Conservation (phyloP, 2,113 vertebrate genomes). For the Isichthys henryi region DNA sequence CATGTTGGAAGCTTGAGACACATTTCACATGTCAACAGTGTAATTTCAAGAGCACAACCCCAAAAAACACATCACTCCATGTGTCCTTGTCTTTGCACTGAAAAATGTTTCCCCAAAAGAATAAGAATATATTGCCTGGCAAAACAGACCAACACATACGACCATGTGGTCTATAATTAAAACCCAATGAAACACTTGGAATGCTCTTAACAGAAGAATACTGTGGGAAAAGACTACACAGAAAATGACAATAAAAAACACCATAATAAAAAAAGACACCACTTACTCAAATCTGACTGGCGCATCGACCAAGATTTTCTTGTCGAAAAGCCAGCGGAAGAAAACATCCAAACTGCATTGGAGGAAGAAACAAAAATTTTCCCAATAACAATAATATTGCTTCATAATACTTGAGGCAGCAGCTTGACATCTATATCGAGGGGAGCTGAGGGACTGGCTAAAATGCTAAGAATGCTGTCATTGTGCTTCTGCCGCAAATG, state of each 20-base stretch:
- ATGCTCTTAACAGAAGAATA: not conserved
- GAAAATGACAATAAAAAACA: not conserved
- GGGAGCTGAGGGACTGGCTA: not conserved
- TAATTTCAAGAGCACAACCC: not conserved
- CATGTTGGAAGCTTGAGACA: not conserved
- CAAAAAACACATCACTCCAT: not conserved
- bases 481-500: not conserved
- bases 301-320: conserved; percentile 81
- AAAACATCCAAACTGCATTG: conserved; percentile 80
- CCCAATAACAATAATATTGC: not conserved
- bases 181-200: not conserved
- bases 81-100: not conserved
- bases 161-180: not conserved
- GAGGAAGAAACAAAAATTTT: conserved; percentile 5
- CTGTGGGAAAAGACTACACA: not conserved
- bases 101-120: not conserved
- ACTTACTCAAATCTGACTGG: conserved; percentile 90
- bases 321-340: conserved; percentile 95
- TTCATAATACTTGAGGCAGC: not conserved
- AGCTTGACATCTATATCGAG: not conserved
- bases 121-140: not conserved
- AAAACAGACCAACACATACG: not conserved
- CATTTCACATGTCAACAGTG: not conserved
- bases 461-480: not conserved
- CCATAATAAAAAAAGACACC: not conserved